Percentiles rank a stretch among this genome's conserved stretches.
Conservation (phyloP, 2,113 vertebrate genomes). For the Misgurnus anguillicaudatus region DNA sequence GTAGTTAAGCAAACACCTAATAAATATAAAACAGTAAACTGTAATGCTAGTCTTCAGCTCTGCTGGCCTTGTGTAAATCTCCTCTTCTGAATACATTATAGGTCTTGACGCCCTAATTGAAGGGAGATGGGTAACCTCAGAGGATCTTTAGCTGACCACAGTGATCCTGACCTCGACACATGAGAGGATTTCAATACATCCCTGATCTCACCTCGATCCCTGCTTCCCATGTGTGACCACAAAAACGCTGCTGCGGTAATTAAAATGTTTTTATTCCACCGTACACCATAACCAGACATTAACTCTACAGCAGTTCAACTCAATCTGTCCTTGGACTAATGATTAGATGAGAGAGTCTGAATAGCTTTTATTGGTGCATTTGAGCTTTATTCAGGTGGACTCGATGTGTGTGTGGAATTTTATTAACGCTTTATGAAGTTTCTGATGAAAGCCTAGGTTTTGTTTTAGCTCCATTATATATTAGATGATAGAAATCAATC, state of each 20-base stretch:
- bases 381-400: constrained; percentile 1
- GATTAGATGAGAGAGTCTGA: constrained; percentile 18
- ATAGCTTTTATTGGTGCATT: constrained; percentile 1
- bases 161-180: constrained; percentile 31
- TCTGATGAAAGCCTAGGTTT: constrained; percentile 1
- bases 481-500: constrained; percentile 11
- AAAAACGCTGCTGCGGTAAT: constrained; percentile 41
- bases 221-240: constrained; percentile 8
- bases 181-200: neutral
- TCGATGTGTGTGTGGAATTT: neutral
- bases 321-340: constrained; percentile 47
- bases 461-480: constrained; percentile 16
- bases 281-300: constrained; percentile 11
- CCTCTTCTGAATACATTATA: constrained; percentile 43
- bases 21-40: neutral
- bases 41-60: neutral
- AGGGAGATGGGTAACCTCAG: constrained; percentile 36
- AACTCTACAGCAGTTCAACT: constrained; percentile 36
- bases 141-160: neutral
- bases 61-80: neutral
- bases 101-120: constrained; percentile 37
- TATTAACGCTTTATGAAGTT: neutral
- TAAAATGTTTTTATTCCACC: constrained; percentile 34
- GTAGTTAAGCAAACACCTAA: no score
- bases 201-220: neutral